Evolutionary conservation across 2,797 vertebrate genomes (phyloP), one percentile per base, ranked within the genome.

Genomic region (Karalla daura): DNA sequence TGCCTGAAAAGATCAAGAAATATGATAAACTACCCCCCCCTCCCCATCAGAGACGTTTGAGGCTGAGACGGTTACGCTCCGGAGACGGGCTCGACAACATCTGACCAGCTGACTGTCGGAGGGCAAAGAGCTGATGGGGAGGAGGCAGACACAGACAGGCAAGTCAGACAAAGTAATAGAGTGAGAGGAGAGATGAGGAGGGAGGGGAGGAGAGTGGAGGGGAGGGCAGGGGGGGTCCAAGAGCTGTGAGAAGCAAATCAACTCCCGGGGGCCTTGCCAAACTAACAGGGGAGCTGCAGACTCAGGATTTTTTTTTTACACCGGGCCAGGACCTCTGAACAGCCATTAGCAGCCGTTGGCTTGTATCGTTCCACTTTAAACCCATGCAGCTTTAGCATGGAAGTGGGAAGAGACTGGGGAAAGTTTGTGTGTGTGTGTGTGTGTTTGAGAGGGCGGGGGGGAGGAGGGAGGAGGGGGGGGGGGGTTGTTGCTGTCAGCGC

Each of bases 201-300:
- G 63, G n/a, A n/a, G n/a, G n/a, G n/a, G n/a, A n/a, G n/a, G n/a
- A n/a, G n/a, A n/a, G n/a, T n/a, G n/a, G n/a, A n/a, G n/a, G n/a
- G n/a, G n/a, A n/a, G n/a, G n/a, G n/a, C n/a, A n/a, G n/a, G 85
- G 80, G 80, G 69, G 80, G 74, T 86, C 83, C 76, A 78, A 83
- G 74, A 83, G 77, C 82, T 46, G 77, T 2, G 63, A 71, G 78
- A 83, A 87, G 81, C 88, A 86, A 83, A 85, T 86, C 79, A 86
- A 80, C 84, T 86, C 80, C 76, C 86, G 78, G 63, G 56, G 63
- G 56, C 30, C 69, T 43, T 88, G 90, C 85, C 87, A 91, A 89
- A 86, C 83, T 82, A 80, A 86, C 83, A 85, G 80, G 6, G 28
- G 56, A 86, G 82, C 55, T 90, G 88, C 88, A 75, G 78, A 91